Percentiles rank a stretch among this genome's conserved stretches.
Conservation (phyloP, 1,140 invertebrate genomes). For the Drosophila santomea region DNA sequence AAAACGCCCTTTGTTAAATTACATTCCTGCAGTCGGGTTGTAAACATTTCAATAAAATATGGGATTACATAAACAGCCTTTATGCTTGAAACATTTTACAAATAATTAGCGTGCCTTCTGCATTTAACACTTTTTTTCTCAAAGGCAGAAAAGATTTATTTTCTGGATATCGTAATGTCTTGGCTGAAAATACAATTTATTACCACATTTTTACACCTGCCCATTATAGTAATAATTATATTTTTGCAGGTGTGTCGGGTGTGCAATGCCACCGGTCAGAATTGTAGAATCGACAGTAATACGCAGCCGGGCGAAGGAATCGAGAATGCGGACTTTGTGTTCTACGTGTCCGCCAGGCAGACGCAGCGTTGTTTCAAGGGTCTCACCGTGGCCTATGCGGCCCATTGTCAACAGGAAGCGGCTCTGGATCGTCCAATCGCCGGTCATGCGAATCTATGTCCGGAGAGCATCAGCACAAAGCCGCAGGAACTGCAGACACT, state of each 20-base stretch:
- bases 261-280: conserved; percentile 93
- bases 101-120: no score
- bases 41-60: no score
- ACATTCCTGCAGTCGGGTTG: background rate
- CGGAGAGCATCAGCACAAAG: conserved; percentile 96
- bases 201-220: background rate
- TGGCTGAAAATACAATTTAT: background rate
- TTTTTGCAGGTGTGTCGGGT: conserved; percentile 90
- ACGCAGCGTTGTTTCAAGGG: conserved; percentile 96
- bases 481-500: conserved; percentile 96
- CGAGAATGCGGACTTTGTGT: conserved; percentile 95
- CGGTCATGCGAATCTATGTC: conserved; percentile 99
- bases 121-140: no score
- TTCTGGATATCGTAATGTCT: background rate
- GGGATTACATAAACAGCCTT: no score
- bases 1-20: background rate
- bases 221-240: background rate
- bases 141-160: background rate
- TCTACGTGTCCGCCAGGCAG: conserved; percentile 97
- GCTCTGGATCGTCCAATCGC: conserved; percentile 97
- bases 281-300: conserved; percentile 87
- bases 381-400: conserved; percentile 97
- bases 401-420: conserved; percentile 98
- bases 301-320: conserved; percentile 89
- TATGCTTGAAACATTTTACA: no score